These are phyloP conservation scores for Cheirogaleus major DNA, from an alignment of 2,797 vertebrate genomes.

Conservation along the genomic window DNA sequence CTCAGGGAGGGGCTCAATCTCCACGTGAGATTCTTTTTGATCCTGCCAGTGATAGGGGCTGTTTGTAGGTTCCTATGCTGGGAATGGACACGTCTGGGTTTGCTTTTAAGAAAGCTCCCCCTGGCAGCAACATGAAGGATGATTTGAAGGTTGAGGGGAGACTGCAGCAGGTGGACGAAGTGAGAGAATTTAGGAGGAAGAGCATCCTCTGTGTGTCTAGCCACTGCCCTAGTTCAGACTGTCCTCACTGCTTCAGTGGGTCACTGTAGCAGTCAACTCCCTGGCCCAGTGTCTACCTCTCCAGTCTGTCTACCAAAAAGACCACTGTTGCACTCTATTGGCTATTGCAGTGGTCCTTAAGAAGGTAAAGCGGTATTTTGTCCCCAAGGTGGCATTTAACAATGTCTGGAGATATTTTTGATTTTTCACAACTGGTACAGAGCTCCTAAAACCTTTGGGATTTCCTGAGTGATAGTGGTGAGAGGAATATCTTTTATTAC, in stretches of 20 bases:
- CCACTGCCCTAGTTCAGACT: not conserved
- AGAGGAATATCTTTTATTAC: not conserved
- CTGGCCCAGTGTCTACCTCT: too few species aligned
- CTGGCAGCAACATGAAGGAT: not conserved
- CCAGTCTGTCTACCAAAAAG: not conserved
- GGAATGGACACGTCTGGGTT: not conserved
- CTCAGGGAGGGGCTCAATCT: not conserved
- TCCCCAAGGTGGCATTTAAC: not conserved
- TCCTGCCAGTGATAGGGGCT: too few species aligned
- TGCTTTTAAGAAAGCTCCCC: not conserved
- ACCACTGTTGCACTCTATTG: not conserved
- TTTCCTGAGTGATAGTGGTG: not conserved
- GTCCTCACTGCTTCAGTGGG: rapidly evolving
- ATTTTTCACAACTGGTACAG: not conserved
- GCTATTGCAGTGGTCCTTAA: not conserved
- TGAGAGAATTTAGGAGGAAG: not conserved
- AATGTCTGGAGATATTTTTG: not conserved
- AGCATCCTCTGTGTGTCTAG: not conserved
- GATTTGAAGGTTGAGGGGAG: not conserved
- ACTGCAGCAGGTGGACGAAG: too few species aligned
- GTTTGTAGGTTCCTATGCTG: not conserved
- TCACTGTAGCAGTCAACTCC: rapidly evolving
- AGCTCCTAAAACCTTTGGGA: not conserved
- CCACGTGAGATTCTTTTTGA: not conserved
- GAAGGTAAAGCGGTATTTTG: not conserved